Percentiles rank a stretch among this genome's conserved stretches.
These are phyloP conservation scores for Vanessa cardui DNA, from an alignment of 2,888 invertebrate species.

Conservation along the genomic window DNA sequence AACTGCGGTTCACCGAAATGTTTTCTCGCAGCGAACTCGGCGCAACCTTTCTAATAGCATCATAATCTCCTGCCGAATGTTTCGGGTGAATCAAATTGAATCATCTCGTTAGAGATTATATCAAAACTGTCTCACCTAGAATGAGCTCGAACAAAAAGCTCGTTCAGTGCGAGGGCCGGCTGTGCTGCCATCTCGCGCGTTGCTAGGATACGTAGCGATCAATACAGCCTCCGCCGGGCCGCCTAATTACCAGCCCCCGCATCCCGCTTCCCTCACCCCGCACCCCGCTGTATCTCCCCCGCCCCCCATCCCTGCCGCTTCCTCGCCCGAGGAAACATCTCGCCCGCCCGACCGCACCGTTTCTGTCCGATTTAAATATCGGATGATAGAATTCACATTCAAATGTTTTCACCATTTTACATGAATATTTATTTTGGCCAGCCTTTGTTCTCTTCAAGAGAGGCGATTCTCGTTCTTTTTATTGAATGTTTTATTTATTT, in stretches of 20 bases:
- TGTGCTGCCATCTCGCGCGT: constrained; percentile 78
- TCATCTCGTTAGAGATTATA: constrained; percentile 73
- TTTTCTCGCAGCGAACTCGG: constrained; percentile 16
- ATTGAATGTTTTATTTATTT: constrained; percentile 27
- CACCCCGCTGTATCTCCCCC: constrained; percentile 43
- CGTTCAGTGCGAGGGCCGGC: constrained; percentile 65
- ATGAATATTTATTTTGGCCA: constrained; percentile 67
- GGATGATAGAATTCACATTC: constrained; percentile 81
- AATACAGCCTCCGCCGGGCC: constrained; percentile 82
- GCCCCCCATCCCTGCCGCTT: constrained; percentile 44
- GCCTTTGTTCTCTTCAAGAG: constrained; percentile 52
- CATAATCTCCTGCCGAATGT: constrained; percentile 52
- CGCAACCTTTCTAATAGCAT: constrained; percentile 50
- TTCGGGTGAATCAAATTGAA: constrained; percentile 69
- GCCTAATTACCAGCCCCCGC: constrained; percentile 74
- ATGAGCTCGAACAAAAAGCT: constrained; percentile 74
- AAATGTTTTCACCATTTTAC: constrained; percentile 71
- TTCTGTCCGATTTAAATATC: constrained; percentile 76
- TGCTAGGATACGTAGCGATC: constrained; percentile 80
- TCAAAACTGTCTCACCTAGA: constrained; percentile 78
- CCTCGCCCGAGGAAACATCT: constrained; percentile 59
- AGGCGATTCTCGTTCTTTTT: constrained; percentile 44
- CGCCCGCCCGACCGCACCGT: constrained; percentile 66
- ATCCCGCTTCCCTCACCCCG: constrained; percentile 45
- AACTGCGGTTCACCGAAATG: background rate